Base-by-base conservation (phyloP, 2,888 invertebrate species). In the Prosopocoilus inquinatus region DNA sequence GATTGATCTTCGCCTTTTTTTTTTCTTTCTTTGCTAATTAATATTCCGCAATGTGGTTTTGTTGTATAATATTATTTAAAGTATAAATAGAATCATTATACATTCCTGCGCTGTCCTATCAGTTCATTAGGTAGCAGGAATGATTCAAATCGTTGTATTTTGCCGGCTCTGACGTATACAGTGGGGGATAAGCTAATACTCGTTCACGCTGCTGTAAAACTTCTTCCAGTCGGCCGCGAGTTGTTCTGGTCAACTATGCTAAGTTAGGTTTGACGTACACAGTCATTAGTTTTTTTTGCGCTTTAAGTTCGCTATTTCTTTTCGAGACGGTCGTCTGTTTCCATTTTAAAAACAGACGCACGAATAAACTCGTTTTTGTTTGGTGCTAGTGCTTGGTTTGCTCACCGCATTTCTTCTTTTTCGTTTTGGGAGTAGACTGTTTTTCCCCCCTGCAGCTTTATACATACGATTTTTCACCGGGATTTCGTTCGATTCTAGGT, bases 101-200 rank as follows among this genome's bases (percentile, higher is more conserved):
- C 38, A 38, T 38, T 12, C 11, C 38, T 11, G 11, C 11, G 38
- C 12, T 11, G 11, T 38, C 38, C 38, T 38, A 38, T 12, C 11
- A 41, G 41, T 41, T 41, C 41, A 15, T 41, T 41, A 41, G 41
- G 41, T 41, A 41, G 11, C 41, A 41, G 41, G 16, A 41, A 16
- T 41, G 16, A 13, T 41, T 41, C 16, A 41, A 41, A 41, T 41
- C 41, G 41, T n/a, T 41, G 15, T 41, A 28, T 28, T 28, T 41
- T 41, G 41, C 41, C 41, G 41, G 41, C 41, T 41, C 41, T 41
- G 41, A 41, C 41, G 41, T 41, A 41, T 41, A 15, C 41, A 41
- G 41, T 41, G 41, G 41, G 41, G 41, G 41, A 41, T 16, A 41
- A 41, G 36, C 36, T 12, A 36, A 41, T 16, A 41, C 41, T 41